Evolutionary conservation across 1,140 invertebrate species (phyloP).

Genomic region (Pinna nobilis): DNA sequence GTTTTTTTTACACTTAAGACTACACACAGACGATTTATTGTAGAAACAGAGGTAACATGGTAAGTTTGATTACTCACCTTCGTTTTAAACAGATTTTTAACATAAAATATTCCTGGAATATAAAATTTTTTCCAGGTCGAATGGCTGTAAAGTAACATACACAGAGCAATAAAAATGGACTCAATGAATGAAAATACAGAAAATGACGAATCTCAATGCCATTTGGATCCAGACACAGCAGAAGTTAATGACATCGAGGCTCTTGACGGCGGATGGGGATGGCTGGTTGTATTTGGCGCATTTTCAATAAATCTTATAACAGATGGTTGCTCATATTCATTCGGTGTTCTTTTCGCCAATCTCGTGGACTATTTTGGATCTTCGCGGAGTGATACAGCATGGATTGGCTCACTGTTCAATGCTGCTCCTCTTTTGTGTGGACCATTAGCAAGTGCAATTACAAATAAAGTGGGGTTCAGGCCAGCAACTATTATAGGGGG

Average conservation of each 20-base stretch:
- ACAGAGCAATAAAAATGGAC: no score
- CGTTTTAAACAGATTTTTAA: no score
- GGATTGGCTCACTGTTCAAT: constrained; percentile 77
- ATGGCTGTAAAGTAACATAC: no score
- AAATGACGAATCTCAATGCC: no score
- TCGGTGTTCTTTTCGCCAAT: constrained; percentile 78
- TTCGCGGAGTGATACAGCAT: constrained; percentile 90
- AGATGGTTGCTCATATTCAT: constrained; percentile 83
- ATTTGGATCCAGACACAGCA: no score
- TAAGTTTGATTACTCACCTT: no score
- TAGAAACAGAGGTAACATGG: no score
- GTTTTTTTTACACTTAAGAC: no score
- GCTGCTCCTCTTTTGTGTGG: constrained; percentile 81
- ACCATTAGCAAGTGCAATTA: constrained; percentile 90
- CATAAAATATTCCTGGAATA: no score
- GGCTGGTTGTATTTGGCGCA: constrained; percentile 85
- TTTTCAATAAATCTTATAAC: constrained; percentile 94
- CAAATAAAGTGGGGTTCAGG: constrained; percentile 87
- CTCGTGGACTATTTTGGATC: constrained; percentile 89
- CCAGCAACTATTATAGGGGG: constrained; percentile 86
- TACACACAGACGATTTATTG: no score
- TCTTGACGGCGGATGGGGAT: constrained; percentile 84
- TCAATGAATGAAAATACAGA: no score
- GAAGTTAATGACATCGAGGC: not conserved
- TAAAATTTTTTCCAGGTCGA: no score